Evolutionary conservation across 2,113 vertebrate species (phyloP).

Genomic region (Heterocephalus glaber): DNA sequence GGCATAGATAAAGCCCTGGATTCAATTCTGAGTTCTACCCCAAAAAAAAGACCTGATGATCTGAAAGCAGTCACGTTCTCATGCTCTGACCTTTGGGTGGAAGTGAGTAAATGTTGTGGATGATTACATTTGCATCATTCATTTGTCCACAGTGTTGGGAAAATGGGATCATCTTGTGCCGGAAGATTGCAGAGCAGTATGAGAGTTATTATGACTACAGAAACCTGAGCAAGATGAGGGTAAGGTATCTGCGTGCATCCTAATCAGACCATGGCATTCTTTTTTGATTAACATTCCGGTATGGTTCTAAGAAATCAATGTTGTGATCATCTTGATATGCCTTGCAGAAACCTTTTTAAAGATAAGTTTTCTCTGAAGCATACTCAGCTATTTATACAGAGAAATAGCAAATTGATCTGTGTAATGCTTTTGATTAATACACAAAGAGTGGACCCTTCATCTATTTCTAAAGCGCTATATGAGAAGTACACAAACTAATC

Average conservation of each 20-base stretch:
- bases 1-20: background rate
- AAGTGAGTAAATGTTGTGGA: background rate
- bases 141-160: constrained; percentile 94
- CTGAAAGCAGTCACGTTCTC: background rate
- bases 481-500: background rate
- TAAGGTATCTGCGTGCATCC: constrained; percentile 79
- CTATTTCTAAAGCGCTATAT: background rate
- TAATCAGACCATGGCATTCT: background rate
- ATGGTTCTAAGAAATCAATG: constrained; percentile 35
- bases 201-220: constrained; percentile 99
- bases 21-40: background rate
- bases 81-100: background rate
- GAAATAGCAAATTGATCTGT: constrained; percentile 9
- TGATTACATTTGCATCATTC: background rate
- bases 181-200: constrained; percentile 98
- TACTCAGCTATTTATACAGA: background rate
- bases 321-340: background rate
- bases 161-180: constrained; percentile 97
- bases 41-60: background rate
- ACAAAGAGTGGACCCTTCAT: background rate
- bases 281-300: constrained; percentile 32
- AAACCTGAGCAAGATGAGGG: constrained; percentile 99
- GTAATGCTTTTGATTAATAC: constrained; percentile 19
- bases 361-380: constrained; percentile 21
- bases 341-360: constrained; percentile 1